Evolutionary conservation across 2,113 vertebrate species (phyloP).

Genomic region (Heteronetta atricapilla): DNA sequence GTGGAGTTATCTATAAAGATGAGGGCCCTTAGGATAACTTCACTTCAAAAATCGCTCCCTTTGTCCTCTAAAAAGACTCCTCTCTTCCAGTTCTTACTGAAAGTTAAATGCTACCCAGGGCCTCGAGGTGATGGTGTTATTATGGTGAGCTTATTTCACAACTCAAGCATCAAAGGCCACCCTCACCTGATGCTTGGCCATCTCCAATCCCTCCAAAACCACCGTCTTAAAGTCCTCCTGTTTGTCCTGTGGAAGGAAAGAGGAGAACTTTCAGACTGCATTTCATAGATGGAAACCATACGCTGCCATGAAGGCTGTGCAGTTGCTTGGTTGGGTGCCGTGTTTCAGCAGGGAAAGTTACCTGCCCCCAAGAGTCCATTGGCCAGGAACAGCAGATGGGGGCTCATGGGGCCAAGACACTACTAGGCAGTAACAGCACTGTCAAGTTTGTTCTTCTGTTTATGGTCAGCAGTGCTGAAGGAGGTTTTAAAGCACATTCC

Average conservation of each 20-base stretch:
- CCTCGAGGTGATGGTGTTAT: conserved; percentile 41
- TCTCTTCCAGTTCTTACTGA: conserved; percentile 31
- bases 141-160: conserved; percentile 49
- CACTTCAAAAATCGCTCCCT: neutral
- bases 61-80: neutral
- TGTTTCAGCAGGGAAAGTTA: neutral
- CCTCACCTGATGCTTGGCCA: conserved; percentile 82
- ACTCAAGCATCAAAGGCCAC: conserved; percentile 78
- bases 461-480: neutral
- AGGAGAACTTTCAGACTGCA: conserved; percentile 79
- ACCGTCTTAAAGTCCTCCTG: conserved; percentile 81
- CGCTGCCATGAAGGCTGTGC: conserved; percentile 72
- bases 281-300: conserved; percentile 43
- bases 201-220: conserved; percentile 81
- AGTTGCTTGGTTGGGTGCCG: conserved; percentile 24
- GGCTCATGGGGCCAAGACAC: neutral
- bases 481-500: neutral
- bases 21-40: neutral
- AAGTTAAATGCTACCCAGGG: conserved; percentile 33
- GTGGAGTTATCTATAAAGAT: neutral
- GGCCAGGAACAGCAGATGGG: neutral
- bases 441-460: neutral
- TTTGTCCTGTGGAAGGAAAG: conserved; percentile 82
- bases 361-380: neutral
- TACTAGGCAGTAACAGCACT: neutral